These are phyloP conservation scores for Ricordea florida DNA, from an alignment of 92 coral and sea anemone genomes.

Conservation along the genomic window DNA sequence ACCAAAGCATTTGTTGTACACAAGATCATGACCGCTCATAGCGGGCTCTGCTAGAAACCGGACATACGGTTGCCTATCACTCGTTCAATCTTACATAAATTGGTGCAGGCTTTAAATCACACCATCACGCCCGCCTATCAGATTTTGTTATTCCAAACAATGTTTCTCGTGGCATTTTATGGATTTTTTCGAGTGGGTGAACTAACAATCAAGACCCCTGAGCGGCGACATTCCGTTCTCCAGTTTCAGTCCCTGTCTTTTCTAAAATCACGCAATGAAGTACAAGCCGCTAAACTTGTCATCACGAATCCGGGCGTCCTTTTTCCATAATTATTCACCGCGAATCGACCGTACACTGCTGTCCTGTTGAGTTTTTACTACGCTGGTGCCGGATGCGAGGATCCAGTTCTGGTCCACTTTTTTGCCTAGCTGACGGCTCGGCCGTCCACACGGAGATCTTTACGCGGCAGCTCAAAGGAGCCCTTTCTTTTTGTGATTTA, in stretches of 20 bases:
- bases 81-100: background rate
- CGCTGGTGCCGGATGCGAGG: conserved; percentile 11
- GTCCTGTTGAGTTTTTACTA: background rate
- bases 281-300: background rate
- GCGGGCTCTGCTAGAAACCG: conserved; percentile 4
- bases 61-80: conserved; percentile 9
- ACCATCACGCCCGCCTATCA: conserved; percentile 1
- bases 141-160: conserved; percentile 2
- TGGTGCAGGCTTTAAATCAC: conserved; percentile 10
- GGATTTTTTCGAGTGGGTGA: conserved; percentile 12
- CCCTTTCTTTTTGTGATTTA: conserved; percentile 16
- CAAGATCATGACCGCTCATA: conserved; percentile 9
- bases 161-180: background rate
- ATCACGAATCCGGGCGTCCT: conserved; percentile 6
- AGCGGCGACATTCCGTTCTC: background rate
- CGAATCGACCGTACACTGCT: background rate
- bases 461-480: conserved; percentile 10
- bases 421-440: conserved; percentile 6
- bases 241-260: background rate
- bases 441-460: background rate
- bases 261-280: conserved; percentile 4
- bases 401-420: conserved; percentile 13
- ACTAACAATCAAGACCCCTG: conserved; percentile 11
- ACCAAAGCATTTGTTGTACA: conserved; percentile 6
- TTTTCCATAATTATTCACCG: conserved; percentile 6